phyloP scores from a whole-genome alignment of 2,797 vertebrate genomes.

The Telmatherina bonti region DNA sequence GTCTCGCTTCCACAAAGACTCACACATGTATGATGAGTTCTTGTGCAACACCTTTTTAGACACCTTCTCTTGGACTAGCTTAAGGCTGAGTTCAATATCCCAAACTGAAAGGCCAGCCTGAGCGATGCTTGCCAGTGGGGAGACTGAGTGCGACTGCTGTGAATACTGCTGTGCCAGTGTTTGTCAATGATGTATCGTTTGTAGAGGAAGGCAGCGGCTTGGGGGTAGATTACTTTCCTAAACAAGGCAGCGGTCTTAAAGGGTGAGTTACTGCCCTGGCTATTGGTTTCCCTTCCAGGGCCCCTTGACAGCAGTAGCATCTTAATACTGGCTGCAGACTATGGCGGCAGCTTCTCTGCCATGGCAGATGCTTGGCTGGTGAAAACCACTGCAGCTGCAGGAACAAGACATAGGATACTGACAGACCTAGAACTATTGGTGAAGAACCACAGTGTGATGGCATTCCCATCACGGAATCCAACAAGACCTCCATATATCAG shows the following conservation, averaged over 20 bases:
- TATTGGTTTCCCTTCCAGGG: constrained; percentile 64
- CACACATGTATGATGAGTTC: constrained; percentile 8
- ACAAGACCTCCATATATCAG: background rate
- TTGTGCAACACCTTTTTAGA: constrained; percentile 19
- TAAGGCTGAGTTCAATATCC: constrained; percentile 28
- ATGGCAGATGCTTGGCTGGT: constrained; percentile 43
- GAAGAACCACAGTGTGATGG: background rate
- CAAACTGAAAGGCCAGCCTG: constrained; percentile 45
- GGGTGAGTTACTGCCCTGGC: constrained; percentile 67
- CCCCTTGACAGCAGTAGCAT: constrained; percentile 71
- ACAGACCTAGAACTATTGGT: background rate
- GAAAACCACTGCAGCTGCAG: constrained; percentile 37
- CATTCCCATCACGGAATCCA: constrained; percentile 2
- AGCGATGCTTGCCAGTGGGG: constrained; percentile 34
- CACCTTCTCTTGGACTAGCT: constrained; percentile 21
- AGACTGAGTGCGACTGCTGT: constrained; percentile 49
- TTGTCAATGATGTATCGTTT: constrained; percentile 74
- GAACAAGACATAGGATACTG: constrained; percentile 19
- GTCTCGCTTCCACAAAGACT: constrained; percentile 36
- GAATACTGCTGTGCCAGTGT: constrained; percentile 65
- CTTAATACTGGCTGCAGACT: constrained; percentile 71
- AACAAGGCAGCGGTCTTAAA: constrained; percentile 70
- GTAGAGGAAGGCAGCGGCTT: constrained; percentile 56
- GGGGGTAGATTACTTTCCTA: constrained; percentile 69
- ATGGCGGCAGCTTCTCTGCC: constrained; percentile 57